Conservation (phyloP, 2,797 vertebrate genomes). For the Lagorchestes hirsutus region DNA sequence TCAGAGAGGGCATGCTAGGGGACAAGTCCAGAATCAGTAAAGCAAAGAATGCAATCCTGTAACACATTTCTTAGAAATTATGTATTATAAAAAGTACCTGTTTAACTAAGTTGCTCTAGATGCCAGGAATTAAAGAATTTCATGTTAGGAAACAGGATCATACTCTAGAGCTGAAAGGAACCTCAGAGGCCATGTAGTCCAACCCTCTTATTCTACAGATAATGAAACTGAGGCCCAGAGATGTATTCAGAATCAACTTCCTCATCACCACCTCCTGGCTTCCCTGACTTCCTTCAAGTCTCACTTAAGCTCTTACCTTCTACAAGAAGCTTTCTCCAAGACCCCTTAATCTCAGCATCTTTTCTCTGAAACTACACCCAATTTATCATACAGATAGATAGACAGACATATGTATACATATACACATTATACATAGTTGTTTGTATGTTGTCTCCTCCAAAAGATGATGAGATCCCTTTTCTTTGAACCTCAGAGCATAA, state of each 20-base stretch:
- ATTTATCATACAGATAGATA: neutral
- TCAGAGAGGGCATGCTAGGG: conserved; percentile 93
- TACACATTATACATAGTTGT: neutral
- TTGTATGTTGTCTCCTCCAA: neutral
- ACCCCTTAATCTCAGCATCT: neutral
- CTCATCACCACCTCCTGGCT: neutral
- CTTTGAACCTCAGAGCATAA: neutral
- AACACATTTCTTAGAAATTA: neutral
- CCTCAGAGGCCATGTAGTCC: neutral
- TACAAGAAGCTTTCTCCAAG: neutral
- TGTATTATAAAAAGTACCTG: neutral
- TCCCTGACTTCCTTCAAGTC: neutral
- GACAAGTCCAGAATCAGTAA: conserved; percentile 49
- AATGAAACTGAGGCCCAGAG: neutral
- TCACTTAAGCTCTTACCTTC: neutral
- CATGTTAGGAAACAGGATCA: neutral
- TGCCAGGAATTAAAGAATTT: neutral
- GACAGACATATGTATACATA: neutral
- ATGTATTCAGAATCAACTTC: neutral
- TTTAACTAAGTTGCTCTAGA: neutral
- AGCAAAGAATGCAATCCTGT: neutral
- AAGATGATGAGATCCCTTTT: neutral
- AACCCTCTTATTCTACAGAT: neutral
- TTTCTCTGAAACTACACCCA: neutral
- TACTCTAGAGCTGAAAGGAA: neutral